These are phyloP conservation scores for Pteronotus mesoamericanus DNA, from an alignment of 2,797 vertebrate species.

Conservation along the genomic window DNA sequence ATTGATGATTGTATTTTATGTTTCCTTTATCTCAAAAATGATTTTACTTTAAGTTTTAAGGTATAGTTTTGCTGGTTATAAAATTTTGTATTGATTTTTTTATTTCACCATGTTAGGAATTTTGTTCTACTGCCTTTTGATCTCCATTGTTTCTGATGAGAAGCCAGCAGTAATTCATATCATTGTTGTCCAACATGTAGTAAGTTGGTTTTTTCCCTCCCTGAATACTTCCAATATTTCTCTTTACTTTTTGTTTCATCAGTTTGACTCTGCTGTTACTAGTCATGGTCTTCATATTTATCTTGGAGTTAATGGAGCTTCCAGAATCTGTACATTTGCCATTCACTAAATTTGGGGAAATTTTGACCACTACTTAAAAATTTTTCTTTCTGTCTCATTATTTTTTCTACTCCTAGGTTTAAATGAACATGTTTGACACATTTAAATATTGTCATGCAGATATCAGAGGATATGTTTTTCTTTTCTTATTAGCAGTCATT, in stretches of 20 bases:
- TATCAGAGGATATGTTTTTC: neutral
- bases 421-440: neutral
- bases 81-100: neutral
- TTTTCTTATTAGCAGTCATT: neutral
- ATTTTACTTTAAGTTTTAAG: neutral
- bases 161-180: neutral
- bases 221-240: neutral
- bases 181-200: neutral
- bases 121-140: neutral
- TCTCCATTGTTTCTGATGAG: neutral
- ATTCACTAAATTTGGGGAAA: neutral
- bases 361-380: neutral
- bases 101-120: neutral
- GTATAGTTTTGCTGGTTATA: neutral
- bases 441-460: neutral
- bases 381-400: neutral
- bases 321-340: neutral
- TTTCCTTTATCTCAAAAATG: neutral
- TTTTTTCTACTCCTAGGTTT: neutral
- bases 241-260: neutral
- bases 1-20: neutral
- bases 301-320: neutral
- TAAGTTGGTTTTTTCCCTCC: neutral
- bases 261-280: neutral
- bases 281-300: neutral